Evolutionary conservation across 2,113 vertebrate species (phyloP).

Genomic region (Spizaetus ornatus): DNA sequence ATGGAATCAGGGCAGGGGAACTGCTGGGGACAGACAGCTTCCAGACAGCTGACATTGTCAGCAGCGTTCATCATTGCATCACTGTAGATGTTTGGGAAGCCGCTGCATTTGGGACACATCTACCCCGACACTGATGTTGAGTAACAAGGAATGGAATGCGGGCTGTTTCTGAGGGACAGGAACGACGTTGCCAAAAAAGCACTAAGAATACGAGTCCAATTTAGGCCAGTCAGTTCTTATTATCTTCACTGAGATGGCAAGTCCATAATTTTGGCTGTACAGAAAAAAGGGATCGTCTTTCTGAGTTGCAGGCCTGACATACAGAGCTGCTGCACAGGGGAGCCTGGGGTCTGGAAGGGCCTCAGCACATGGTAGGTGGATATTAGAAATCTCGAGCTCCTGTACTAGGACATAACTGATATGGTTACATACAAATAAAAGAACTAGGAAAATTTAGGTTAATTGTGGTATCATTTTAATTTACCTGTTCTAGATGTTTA

Average conservation of each 20-base stretch:
- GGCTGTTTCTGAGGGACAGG: conserved; percentile 6
- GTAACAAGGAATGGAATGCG: not conserved
- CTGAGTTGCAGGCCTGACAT: not conserved
- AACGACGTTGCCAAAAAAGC: conserved; percentile 4
- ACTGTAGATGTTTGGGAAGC: not conserved
- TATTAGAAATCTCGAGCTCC: not conserved
- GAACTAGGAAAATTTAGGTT: not conserved
- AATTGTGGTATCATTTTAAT: not conserved
- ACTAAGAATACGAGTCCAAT: conserved; percentile 27
- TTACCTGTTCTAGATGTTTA: not conserved
- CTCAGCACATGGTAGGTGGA: not conserved
- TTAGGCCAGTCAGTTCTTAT: conserved; percentile 48
- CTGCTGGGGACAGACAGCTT: not conserved
- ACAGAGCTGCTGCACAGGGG: not conserved
- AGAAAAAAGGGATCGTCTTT: not conserved
- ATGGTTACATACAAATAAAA: not conserved
- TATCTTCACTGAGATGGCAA: conserved; percentile 28
- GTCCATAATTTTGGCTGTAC: not conserved
- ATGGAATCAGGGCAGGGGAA: not conserved
- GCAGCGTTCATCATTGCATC: not conserved
- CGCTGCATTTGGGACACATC: not conserved
- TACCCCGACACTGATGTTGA: not conserved
- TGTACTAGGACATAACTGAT: not conserved
- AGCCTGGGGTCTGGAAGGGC: not conserved
- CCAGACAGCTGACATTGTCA: not conserved